phyloP scores from a whole-genome alignment of 2,888 invertebrate species.

The Callinectes sapidus region DNA sequence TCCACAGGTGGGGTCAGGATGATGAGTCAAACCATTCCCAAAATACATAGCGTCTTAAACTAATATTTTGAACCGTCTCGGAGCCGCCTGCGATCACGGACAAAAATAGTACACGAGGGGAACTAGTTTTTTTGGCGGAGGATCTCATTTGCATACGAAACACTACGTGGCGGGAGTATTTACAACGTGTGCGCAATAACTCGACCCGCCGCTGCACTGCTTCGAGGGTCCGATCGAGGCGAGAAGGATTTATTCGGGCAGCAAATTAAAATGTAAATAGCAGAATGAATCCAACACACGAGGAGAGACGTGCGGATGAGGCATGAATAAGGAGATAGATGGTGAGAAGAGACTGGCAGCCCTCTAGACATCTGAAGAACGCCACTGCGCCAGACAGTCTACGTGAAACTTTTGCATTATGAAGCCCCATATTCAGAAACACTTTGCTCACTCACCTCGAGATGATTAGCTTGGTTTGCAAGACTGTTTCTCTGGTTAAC shows the following conservation, averaged over 20 bases:
- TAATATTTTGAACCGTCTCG: conserved; percentile 20
- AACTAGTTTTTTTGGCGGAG: neutral
- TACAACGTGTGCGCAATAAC: conserved; percentile 28
- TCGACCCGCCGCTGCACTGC: neutral
- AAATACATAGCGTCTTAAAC: conserved; percentile 13
- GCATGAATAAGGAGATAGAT: conserved; percentile 7
- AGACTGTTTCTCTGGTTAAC: no score
- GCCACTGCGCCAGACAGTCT: neutral
- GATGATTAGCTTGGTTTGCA: no score
- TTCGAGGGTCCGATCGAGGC: conserved; percentile 12
- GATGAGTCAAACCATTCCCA: conserved; percentile 18
- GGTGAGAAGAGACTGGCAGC: neutral
- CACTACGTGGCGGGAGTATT: conserved; percentile 8
- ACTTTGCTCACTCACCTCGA: neutral
- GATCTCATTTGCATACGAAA: conserved; percentile 29
- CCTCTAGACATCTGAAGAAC: neutral
- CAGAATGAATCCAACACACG: conserved; percentile 2
- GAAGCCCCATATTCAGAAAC: neutral
- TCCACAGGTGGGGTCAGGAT: conserved; percentile 30
- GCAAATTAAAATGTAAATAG: conserved; percentile 33
- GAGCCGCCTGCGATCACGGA: conserved; percentile 1
- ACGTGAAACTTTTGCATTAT: neutral
- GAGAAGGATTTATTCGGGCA: conserved; percentile 20
- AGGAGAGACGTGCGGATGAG: conserved; percentile 16
- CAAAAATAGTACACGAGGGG: conserved; percentile 8